Evolutionary conservation across 2,113 vertebrate species (phyloP).

Genomic region (Larimichthys crocea): DNA sequence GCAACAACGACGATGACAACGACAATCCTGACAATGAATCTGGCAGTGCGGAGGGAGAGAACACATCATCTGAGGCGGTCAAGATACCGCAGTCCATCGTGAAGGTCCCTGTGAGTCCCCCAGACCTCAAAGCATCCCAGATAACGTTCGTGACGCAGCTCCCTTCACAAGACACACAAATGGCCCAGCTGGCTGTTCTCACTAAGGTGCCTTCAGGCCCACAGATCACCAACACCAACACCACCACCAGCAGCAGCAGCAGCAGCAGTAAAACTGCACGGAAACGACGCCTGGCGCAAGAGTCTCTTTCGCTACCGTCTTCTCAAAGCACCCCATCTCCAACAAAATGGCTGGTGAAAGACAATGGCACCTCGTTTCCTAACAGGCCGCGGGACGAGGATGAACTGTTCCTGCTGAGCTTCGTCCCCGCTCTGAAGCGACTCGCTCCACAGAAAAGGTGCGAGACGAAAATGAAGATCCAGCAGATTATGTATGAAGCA

Average conservation of each 20-base stretch:
- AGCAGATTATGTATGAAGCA: slow-evolving; percentile 80
- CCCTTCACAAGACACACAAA: slow-evolving; percentile 54
- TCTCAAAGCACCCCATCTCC: slow-evolving; percentile 30
- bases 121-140: slow-evolving; percentile 62
- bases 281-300: slow-evolving; percentile 43
- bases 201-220: slow-evolving; percentile 52
- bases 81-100: slow-evolving; percentile 38
- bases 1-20: slow-evolving; percentile 53
- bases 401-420: slow-evolving; percentile 80
- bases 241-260: too few species aligned
- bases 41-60: slow-evolving; percentile 54
- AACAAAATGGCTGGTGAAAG: slow-evolving; percentile 68
- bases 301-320: slow-evolving; percentile 1
- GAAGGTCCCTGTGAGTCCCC: slow-evolving; percentile 35
- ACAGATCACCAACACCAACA: slow-evolving; percentile 20
- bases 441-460: slow-evolving; percentile 78
- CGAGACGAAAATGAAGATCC: slow-evolving; percentile 80
- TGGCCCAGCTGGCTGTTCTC: slow-evolving; percentile 58
- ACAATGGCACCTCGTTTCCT: slow-evolving; percentile 51
- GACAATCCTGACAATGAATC: slow-evolving; percentile 60
- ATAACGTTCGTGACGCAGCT: slow-evolving; percentile 53
- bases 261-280: slow-evolving; percentile 31
- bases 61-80: slow-evolving; percentile 18
- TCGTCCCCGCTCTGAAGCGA: slow-evolving; percentile 77
- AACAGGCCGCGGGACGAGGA: slow-evolving; percentile 71